Percentiles rank a stretch among this genome's conserved stretches.
Evolutionary conservation across 2,888 invertebrate species (phyloP).

Genomic region (Patella pellucida): DNA sequence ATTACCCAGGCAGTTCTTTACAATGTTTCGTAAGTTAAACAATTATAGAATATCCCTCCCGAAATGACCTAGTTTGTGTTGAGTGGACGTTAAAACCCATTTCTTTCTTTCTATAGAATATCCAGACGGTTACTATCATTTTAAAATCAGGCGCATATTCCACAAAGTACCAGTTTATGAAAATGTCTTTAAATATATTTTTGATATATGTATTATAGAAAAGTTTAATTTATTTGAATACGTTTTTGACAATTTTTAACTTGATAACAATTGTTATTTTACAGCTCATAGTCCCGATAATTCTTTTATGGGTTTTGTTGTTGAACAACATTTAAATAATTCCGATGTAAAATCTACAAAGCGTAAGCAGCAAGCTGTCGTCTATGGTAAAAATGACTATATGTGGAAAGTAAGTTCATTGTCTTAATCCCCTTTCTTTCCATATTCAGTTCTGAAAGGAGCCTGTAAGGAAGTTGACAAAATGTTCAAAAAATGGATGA

Average conservation of each 20-base stretch:
- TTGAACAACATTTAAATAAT: constrained; percentile 65
- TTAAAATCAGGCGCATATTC: background rate
- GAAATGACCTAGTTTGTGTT: too few species aligned
- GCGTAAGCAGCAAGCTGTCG: constrained; percentile 65
- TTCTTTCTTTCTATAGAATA: too few species aligned
- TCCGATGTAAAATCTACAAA: constrained; percentile 40
- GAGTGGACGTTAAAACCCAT: too few species aligned
- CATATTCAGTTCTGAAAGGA: too few species aligned
- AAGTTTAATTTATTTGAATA: too few species aligned
- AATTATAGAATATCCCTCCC: background rate
- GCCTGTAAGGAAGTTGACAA: too few species aligned
- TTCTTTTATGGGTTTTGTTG: constrained; percentile 73
- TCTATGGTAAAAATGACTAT: constrained; percentile 72
- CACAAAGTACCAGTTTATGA: background rate
- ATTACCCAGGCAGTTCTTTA: constrained; percentile 70
- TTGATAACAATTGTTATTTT: constrained; percentile 35
- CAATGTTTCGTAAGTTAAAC: constrained; percentile 70
- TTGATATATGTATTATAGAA: too few species aligned
- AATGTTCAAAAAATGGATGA: too few species aligned
- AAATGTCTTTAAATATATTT: too few species aligned
- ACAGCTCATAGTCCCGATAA: constrained; percentile 73
- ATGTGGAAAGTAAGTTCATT: constrained; percentile 71
- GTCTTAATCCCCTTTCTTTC: too few species aligned
- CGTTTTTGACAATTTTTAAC: too few species aligned
- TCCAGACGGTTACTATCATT: too few species aligned